phyloP scores from a whole-genome alignment of 2,113 vertebrate genomes.

The Casuarius casuarius region DNA sequence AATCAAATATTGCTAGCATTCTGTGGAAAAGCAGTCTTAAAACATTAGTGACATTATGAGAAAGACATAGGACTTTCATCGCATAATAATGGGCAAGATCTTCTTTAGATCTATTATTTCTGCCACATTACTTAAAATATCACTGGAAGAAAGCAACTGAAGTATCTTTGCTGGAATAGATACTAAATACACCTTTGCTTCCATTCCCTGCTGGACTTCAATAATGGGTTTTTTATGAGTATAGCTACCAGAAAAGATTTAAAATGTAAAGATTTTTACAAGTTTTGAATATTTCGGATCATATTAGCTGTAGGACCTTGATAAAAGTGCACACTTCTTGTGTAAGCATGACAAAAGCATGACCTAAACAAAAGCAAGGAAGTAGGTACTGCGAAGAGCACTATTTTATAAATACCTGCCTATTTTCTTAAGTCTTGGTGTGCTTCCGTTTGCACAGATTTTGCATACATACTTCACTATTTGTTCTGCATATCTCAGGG shows the following conservation, averaged over 20 bases:
- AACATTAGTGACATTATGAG: neutral
- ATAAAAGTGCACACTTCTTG: neutral
- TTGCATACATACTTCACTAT: neutral
- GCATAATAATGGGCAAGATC: neutral
- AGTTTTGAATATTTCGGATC: neutral
- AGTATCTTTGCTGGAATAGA: neutral
- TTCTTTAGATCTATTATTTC: neutral
- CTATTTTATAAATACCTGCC: neutral
- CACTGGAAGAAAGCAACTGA: neutral
- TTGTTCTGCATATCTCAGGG: neutral
- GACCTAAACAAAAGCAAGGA: neutral
- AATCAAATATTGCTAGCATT: neutral
- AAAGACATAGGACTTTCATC: neutral
- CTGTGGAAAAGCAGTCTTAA: slow-evolving; percentile 1
- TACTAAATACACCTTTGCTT: neutral
- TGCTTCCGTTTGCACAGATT: neutral
- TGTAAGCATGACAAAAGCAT: neutral
- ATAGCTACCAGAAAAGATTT: neutral
- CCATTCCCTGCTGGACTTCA: neutral
- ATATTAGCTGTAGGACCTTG: neutral
- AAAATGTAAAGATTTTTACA: neutral
- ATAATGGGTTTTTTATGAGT: accelerated
- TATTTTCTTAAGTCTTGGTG: neutral
- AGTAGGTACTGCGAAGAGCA: neutral
- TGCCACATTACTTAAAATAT: neutral